These are phyloP conservation scores for cattle (Bos taurus) DNA, from an alignment of 2,113 vertebrate species.

Conservation along the genomic window DNA sequence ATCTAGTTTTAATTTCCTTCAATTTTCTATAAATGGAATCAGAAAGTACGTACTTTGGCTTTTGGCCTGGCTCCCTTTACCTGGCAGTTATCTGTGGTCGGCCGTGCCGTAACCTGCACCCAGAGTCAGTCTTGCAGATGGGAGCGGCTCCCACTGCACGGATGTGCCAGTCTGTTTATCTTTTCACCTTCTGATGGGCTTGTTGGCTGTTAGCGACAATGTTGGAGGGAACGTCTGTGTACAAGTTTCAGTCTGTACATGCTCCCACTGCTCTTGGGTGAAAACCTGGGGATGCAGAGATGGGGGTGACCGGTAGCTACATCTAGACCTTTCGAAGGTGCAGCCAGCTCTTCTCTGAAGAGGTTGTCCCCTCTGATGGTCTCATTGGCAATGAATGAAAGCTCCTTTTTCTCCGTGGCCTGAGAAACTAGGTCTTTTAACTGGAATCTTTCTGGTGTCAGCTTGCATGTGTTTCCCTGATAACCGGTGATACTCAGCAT, in stretches of 20 bases:
- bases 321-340: not conserved
- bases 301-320: accelerated
- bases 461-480: not conserved
- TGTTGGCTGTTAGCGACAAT: accelerated
- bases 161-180: accelerated
- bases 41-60: accelerated
- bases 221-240: accelerated
- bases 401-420: accelerated
- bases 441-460: not conserved
- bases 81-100: too few relatives aligned
- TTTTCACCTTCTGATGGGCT: not conserved
- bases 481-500: accelerated
- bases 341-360: not conserved
- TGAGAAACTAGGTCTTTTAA: not conserved
- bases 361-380: accelerated
- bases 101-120: accelerated
- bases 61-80: accelerated
- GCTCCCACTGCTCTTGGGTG: not conserved
- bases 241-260: accelerated
- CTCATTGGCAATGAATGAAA: accelerated
- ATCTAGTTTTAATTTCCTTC: not conserved
- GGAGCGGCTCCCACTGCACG: accelerated
- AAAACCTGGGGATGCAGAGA: accelerated
- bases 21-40: not conserved
- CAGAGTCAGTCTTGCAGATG: too few relatives aligned